Percentiles rank a stretch among this genome's conserved stretches.
Evolutionary conservation across 2,888 invertebrate genomes (phyloP).

Genomic region (Zhuqinia jingwanae): DNA sequence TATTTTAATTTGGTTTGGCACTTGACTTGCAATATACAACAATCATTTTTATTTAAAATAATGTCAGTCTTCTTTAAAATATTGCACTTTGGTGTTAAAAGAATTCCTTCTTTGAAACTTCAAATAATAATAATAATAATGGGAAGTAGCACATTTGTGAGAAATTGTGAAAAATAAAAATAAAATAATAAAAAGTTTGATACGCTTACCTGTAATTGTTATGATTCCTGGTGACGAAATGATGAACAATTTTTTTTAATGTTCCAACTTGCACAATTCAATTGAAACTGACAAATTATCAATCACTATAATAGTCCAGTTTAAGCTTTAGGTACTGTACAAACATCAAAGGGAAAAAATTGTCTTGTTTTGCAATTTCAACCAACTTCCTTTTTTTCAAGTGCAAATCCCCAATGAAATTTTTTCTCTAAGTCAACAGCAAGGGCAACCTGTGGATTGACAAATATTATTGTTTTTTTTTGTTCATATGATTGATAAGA

Average conservation of each 20-base stretch:
- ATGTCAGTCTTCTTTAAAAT: constrained; percentile 13
- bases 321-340: too few species aligned
- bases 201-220: constrained; percentile 2
- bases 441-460: constrained; percentile 41
- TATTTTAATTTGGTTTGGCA: background rate
- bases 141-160: constrained; percentile 15
- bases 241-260: background rate
- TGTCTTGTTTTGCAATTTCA: background rate
- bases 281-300: background rate
- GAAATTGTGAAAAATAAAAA: background rate
- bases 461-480: background rate
- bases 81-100: background rate
- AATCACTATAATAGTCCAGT: too few species aligned
- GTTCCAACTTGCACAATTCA: background rate
- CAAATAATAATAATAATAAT: background rate
- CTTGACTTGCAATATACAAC: background rate
- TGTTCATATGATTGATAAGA: background rate
- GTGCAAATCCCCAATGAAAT: constrained; percentile 49
- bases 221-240: background rate
- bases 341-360: background rate
- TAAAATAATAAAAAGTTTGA: constrained; percentile 21
- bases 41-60: background rate
- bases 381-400: background rate
- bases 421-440: constrained; percentile 48
- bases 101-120: background rate